Base-by-base conservation (phyloP, 2,888 invertebrate species). In the Acanthosoma haemorrhoidale region DNA sequence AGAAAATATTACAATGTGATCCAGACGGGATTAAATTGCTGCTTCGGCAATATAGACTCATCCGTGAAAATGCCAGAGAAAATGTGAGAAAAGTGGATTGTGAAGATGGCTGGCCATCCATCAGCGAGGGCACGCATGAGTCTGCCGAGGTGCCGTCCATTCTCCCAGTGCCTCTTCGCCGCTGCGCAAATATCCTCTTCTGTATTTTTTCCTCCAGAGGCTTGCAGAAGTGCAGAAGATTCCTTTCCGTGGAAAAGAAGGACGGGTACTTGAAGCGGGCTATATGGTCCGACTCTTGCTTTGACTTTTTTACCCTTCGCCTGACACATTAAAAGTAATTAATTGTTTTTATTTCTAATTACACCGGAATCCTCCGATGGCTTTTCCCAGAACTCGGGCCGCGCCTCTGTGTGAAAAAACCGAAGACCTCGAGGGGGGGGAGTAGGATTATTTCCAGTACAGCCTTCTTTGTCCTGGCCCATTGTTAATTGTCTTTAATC, bases 341-440 rank as follows among this genome's bases (percentile, higher is more conserved):
- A 67, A 67, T 67, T 34, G 67, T 67, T 67, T 67, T 67, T 67
- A 67, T 67, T 67, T 67, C 67, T 67, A 67, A 67, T 67, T 67
- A 67, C 67, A 51, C 18, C 43, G 51, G 67, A 67, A 67, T 67
- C 57, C 36, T 43, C 29, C 4, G 60, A 60, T 32, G 60, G 60
- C 32, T 34, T 32, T 60, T 60, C 60, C 51, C 13, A 21, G 51
- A 51, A 51, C 25, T 2, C 18, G 5, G 25, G n/a, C 25, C 25
- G 25, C 51, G 16, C 51, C 25, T 25, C 51, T 51, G n/a, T 51
- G 51, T 21, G 4, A 51, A 51, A 51, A 51, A 51, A 51, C 25
- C n/a, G 51, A 25, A n/a, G 51, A 51, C 51, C n/a, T n/a, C n/a
- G n/a, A n/a, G n/a, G n/a, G n/a, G 25, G 51, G 51, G 29, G 51